These are phyloP conservation scores for Rhopalosiphum maidis DNA, from an alignment of 1,140 invertebrate species.

Conservation along the genomic window DNA sequence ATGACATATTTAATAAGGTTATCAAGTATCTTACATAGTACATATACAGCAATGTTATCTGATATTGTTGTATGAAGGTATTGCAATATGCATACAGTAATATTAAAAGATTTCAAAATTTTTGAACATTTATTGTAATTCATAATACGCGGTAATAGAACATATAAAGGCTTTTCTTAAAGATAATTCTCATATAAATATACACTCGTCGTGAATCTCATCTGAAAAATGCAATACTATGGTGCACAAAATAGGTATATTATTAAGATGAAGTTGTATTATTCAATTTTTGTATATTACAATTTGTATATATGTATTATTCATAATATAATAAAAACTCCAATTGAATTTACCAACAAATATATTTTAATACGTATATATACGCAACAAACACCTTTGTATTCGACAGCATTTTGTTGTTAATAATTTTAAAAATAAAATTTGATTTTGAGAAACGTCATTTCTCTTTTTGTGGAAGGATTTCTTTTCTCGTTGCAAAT, in stretches of 20 bases:
- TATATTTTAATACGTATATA: slow-evolving; percentile 1
- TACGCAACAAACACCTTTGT: slow-evolving; percentile 16
- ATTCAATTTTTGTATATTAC: neutral
- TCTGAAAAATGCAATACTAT: neutral
- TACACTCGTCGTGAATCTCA: neutral
- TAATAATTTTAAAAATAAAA: slow-evolving; percentile 29
- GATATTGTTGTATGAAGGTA: too few relatives aligned
- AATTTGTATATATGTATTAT: neutral
- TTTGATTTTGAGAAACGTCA: slow-evolving; percentile 36
- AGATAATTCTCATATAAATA: neutral
- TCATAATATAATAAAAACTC: neutral
- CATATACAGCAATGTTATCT: too few relatives aligned
- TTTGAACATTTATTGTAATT: neutral
- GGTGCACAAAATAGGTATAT: neutral
- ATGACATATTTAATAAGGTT: too few relatives aligned
- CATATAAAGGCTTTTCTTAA: neutral
- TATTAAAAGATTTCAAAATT: too few relatives aligned
- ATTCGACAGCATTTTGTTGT: slow-evolving; percentile 26
- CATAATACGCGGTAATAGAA: neutral
- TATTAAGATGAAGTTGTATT: slow-evolving; percentile 7
- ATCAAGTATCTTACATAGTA: too few relatives aligned
- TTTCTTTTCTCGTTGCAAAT: neutral
- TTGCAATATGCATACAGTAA: too few relatives aligned
- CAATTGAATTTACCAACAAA: neutral
- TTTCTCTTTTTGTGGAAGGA: slow-evolving; percentile 8